Evolutionary conservation across 2,113 vertebrate genomes (phyloP).

Genomic region (Zapornia atra): DNA sequence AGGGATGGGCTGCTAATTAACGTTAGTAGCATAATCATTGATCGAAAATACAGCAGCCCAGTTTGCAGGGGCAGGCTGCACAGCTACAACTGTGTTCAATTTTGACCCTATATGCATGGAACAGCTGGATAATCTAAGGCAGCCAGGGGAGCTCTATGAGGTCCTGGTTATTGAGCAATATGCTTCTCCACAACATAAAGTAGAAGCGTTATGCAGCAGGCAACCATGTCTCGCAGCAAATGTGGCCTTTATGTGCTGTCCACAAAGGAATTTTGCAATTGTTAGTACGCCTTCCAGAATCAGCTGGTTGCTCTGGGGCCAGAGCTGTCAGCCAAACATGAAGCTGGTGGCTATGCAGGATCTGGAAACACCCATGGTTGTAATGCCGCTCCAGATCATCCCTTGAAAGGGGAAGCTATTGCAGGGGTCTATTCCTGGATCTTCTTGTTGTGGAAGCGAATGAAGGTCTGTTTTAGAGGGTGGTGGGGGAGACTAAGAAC

Average conservation of each 20-base stretch:
- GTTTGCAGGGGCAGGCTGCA: not conserved
- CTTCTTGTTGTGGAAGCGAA: not conserved
- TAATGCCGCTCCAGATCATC: not conserved
- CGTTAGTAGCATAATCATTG: not conserved
- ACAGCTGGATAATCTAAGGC: not conserved
- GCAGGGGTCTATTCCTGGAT: not conserved
- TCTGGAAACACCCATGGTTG: not conserved
- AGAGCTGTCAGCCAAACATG: not conserved
- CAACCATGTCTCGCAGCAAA: not conserved
- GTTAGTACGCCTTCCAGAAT: not conserved
- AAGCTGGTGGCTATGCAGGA: not conserved
- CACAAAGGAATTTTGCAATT: not conserved
- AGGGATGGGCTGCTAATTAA: not conserved
- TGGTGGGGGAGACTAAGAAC: not conserved
- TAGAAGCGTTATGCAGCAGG: not conserved
- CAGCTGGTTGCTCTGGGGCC: not conserved
- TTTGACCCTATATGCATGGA: not conserved
- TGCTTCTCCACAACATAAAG: not conserved
- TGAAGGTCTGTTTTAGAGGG: not conserved
- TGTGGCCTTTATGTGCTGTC: not conserved
- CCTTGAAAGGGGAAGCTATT: not conserved
- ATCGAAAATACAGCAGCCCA: not conserved
- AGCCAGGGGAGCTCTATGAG: not conserved
- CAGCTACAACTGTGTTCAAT: not conserved
- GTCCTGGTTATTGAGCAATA: not conserved